Conservation (phyloP, 1,140 invertebrate genomes). For the Liolophura sinensis region DNA sequence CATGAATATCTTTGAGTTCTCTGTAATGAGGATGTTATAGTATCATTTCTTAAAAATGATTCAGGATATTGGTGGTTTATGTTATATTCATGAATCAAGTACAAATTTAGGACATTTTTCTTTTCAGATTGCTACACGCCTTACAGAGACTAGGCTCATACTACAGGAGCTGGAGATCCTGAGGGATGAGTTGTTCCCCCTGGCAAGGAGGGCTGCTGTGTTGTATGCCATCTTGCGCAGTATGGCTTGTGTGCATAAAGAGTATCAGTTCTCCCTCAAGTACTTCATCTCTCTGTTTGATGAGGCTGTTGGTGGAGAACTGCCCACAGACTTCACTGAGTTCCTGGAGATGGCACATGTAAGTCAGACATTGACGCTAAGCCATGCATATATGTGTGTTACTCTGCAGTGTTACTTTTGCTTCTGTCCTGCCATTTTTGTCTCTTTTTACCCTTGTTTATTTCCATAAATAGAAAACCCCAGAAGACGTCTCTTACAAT, state of each 20-base stretch:
- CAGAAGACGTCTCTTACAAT: too few relatives aligned
- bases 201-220: slow-evolving; percentile 50
- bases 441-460: neutral
- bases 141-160: slow-evolving; percentile 35
- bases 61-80: too few relatives aligned
- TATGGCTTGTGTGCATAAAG: slow-evolving; percentile 42
- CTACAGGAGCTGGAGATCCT: slow-evolving; percentile 45
- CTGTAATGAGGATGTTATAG: too few relatives aligned
- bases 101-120: neutral
- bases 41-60: too few relatives aligned
- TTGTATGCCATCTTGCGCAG: slow-evolving; percentile 46
- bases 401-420: neutral
- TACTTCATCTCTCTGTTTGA: slow-evolving; percentile 53
- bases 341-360: slow-evolving; percentile 7
- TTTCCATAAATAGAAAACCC: too few relatives aligned
- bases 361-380: neutral
- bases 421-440: neutral
- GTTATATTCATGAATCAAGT: too few relatives aligned
- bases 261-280: slow-evolving; percentile 50
- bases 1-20: too few relatives aligned
- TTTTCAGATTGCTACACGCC: slow-evolving; percentile 40
- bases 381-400: neutral
- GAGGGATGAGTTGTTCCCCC: slow-evolving; percentile 51
- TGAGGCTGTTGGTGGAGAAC: slow-evolving; percentile 48
- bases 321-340: slow-evolving; percentile 34